phyloP scores from a whole-genome alignment of 2,888 invertebrate genomes.

The Papilio demoleus region DNA sequence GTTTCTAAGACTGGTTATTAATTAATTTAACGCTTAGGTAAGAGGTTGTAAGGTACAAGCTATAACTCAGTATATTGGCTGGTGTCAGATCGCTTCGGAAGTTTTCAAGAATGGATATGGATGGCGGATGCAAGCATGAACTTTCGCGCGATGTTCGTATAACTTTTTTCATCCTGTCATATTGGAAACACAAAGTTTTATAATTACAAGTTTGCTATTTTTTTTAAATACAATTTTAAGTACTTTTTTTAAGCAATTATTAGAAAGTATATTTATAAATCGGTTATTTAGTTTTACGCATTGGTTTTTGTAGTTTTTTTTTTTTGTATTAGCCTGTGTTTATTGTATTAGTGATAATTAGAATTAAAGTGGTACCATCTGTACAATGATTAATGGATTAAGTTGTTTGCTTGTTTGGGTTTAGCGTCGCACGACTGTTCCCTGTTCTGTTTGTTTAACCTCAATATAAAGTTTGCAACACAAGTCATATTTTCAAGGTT shows the following conservation, averaged over 20 bases:
- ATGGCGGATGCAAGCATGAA: neutral
- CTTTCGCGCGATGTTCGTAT: neutral
- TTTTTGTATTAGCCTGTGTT: too few species aligned
- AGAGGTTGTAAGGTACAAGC: conserved; percentile 37
- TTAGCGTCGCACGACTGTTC: conserved; percentile 1
- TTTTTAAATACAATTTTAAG: too few species aligned
- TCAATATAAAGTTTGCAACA: neutral
- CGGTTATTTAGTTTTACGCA: neutral
- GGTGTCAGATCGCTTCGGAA: conserved; percentile 25
- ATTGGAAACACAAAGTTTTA: conserved; percentile 3
- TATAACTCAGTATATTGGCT: conserved; percentile 3
- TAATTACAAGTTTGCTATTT: neutral
- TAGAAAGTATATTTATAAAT: neutral
- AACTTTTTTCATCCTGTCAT: conserved; percentile 20
- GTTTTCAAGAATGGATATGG: neutral
- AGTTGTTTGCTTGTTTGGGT: conserved; percentile 22
- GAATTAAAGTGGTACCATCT: neutral
- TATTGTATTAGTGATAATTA: conserved; percentile 28
- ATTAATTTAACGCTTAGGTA: conserved; percentile 9
- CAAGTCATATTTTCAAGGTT: conserved; percentile 7
- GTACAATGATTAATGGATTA: conserved; percentile 19
- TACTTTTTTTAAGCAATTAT: too few species aligned
- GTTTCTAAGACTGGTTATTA: neutral
- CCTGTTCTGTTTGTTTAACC: conserved; percentile 3
- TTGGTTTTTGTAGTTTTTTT: neutral